phyloP scores from a whole-genome alignment of 2,113 vertebrate species.

The Vulpes vulpes region DNA sequence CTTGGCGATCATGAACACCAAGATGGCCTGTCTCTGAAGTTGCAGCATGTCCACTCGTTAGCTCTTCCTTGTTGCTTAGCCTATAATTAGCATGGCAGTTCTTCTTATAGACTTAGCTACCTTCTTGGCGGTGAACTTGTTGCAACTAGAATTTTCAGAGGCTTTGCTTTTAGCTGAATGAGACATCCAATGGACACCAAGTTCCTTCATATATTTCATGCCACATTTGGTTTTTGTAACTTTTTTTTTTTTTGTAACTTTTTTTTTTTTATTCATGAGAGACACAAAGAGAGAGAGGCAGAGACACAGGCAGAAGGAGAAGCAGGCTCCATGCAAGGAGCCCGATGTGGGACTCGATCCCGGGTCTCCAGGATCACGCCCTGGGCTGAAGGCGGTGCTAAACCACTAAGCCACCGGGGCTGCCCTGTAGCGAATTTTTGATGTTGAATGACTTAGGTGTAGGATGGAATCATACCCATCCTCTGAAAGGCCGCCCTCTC shows the following conservation, averaged over 20 bases:
- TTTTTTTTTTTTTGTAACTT: too few species aligned
- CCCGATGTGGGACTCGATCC: too few species aligned
- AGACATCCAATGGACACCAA: background rate
- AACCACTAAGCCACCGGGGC: too few species aligned
- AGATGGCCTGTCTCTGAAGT: background rate
- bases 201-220: rapidly evolving
- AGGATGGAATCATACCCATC: background rate
- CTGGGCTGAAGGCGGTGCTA: too few species aligned
- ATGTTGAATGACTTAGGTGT: rapidly evolving
- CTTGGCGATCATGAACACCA: rapidly evolving
- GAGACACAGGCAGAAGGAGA: too few species aligned
- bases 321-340: too few species aligned
- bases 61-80: background rate
- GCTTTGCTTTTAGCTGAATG: background rate
- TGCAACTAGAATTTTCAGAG: background rate
- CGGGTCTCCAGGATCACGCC: too few species aligned
- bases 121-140: background rate
- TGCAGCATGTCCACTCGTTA: rapidly evolving
- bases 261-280: too few species aligned
- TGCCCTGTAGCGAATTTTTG: too few species aligned
- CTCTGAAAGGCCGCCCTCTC: background rate
- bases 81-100: rapidly evolving
- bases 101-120: background rate
- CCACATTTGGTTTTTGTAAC: background rate
- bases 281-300: too few species aligned